These are phyloP conservation scores for Ophioninae sp. DNA, from an alignment of 2,888 invertebrate genomes.

Conservation along the genomic window DNA sequence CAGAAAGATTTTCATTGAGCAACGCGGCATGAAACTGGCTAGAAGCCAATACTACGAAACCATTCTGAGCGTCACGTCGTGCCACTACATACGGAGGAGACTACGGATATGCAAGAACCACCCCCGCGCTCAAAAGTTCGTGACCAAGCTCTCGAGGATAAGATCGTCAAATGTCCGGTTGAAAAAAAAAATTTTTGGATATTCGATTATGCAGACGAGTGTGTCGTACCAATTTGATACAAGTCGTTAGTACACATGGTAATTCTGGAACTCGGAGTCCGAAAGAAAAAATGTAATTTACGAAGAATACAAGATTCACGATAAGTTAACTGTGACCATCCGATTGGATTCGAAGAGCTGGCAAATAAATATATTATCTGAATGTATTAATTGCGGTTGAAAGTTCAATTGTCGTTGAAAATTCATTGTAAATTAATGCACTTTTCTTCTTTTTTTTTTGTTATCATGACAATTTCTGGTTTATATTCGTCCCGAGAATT, in stretches of 20 bases:
- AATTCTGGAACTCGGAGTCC: neutral
- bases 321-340: too few species aligned
- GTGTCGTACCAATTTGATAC: neutral
- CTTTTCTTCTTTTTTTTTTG: too few species aligned
- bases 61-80: conserved; percentile 45
- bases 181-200: neutral
- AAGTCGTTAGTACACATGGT: neutral
- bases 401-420: too few species aligned
- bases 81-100: conserved; percentile 6
- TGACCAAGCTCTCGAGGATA: neutral
- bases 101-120: conserved; percentile 11
- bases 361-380: too few species aligned
- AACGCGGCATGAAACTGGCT: conserved; percentile 76
- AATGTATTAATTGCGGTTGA: too few species aligned
- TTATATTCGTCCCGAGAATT: neutral
- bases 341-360: too few species aligned
- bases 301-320: too few species aligned
- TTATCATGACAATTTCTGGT: too few species aligned
- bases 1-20: conserved; percentile 80
- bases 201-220: neutral
- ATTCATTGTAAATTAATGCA: too few species aligned
- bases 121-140: neutral
- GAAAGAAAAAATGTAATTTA: too few species aligned
- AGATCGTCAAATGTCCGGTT: neutral
- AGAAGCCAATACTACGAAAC: conserved; percentile 76